Evolutionary conservation across 2,797 vertebrate species (phyloP).

Genomic region (Anableps anableps): DNA sequence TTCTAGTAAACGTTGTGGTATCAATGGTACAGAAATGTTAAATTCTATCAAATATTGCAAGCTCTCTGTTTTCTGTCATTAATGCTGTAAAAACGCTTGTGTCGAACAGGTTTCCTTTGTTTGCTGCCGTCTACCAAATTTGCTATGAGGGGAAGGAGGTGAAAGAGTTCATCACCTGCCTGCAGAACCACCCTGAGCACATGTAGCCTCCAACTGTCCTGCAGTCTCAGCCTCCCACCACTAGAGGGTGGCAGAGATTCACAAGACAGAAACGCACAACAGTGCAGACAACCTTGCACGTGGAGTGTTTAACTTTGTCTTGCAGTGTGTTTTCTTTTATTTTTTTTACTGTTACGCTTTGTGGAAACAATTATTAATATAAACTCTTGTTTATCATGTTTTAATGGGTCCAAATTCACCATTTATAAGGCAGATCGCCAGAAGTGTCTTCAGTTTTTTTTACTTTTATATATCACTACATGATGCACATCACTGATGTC

Average conservation of each 20-base stretch:
- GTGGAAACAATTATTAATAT: not conserved
- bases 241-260: constrained; percentile 45
- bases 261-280: constrained; percentile 31
- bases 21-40: too few species aligned
- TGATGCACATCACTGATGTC: constrained; percentile 9
- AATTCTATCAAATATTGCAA: too few species aligned
- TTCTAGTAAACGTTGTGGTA: too few species aligned
- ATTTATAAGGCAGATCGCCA: not conserved
- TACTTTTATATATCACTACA: constrained; percentile 27
- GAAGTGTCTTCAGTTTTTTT: constrained; percentile 10
- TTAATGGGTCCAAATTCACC: not conserved
- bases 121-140: constrained; percentile 85
- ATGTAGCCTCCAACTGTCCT: constrained; percentile 47
- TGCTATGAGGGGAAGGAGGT: constrained; percentile 85
- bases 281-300: not conserved
- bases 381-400: not conserved
- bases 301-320: not conserved
- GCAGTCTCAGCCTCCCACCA: constrained; percentile 26
- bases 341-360: not conserved
- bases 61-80: not conserved
- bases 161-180: constrained; percentile 86
- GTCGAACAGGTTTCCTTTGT: constrained; percentile 85
- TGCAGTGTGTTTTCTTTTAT: not conserved
- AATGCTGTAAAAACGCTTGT: not conserved
- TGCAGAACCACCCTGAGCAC: constrained; percentile 89